A percentile compares a stretch with the other conserved stretches of the same genome.
phyloP scores from a whole-genome alignment of 1,140 invertebrate species.

The Campoletis sonorensis region DNA sequence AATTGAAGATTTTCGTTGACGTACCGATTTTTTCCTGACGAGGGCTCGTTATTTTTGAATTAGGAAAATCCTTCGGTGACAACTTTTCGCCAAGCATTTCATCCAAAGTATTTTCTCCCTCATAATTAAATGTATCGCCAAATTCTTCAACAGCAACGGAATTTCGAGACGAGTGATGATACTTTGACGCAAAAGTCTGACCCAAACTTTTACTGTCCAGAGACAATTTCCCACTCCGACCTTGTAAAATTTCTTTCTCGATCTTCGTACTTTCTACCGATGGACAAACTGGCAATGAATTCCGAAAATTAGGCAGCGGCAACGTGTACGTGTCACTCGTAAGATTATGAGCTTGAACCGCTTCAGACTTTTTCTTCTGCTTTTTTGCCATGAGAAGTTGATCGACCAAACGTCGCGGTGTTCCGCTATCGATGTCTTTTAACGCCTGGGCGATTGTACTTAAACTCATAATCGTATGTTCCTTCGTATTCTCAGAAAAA shows the following conservation, averaged over 20 bases:
- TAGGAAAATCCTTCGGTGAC: not conserved
- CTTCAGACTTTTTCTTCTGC: conserved; percentile 55
- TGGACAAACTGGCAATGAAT: conserved; percentile 57
- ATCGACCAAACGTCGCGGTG: conserved; percentile 69
- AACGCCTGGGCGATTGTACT: conserved; percentile 69
- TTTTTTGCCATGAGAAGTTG: conserved; percentile 68
- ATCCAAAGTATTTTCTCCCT: not conserved
- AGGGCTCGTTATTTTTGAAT: not conserved
- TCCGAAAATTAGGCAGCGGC: conserved; percentile 10
- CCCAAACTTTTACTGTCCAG: conserved; percentile 59
- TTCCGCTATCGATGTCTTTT: conserved; percentile 60
- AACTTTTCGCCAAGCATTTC: conserved; percentile 5
- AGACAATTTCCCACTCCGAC: conserved; percentile 58
- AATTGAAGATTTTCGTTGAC: not conserved
- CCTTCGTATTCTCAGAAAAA: conserved; percentile 52
- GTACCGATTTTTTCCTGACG: not conserved
- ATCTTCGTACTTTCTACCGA: conserved; percentile 46
- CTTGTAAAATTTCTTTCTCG: conserved; percentile 49
- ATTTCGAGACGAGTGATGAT: not conserved
- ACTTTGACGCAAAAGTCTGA: conserved; percentile 21
- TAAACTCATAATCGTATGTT: conserved; percentile 67
- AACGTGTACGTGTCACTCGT: conserved; percentile 19
- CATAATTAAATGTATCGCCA: not conserved
- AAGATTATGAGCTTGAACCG: not conserved
- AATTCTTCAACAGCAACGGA: not conserved